Percentiles rank a stretch among this genome's conserved stretches.
Evolutionary conservation across 2,113 vertebrate genomes (phyloP).

Genomic region (Phrynosoma platyrhinos): DNA sequence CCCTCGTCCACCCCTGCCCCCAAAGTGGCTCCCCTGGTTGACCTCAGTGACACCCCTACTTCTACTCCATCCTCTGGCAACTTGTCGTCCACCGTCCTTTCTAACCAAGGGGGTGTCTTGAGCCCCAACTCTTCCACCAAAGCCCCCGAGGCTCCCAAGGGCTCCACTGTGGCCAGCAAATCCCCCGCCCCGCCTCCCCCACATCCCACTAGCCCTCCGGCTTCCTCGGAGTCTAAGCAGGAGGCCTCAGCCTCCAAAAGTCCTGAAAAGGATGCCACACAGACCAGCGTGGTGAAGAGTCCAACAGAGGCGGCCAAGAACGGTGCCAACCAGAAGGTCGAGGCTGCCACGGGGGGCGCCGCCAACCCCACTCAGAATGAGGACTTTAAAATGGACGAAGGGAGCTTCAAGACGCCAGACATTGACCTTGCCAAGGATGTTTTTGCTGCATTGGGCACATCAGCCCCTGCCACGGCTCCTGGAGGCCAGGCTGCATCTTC

Average conservation of each 20-base stretch:
- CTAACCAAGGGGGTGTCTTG: conserved; percentile 78
- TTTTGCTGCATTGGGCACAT: conserved; percentile 88
- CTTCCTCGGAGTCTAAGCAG: conserved; percentile 78
- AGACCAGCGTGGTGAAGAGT: conserved; percentile 79
- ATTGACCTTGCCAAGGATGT: conserved; percentile 93
- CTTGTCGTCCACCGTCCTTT: conserved; percentile 74
- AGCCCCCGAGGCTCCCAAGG: conserved; percentile 70
- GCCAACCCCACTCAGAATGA: conserved; percentile 84
- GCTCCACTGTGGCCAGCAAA: conserved; percentile 70
- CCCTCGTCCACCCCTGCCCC: conserved; percentile 79
- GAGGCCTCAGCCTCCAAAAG: conserved; percentile 77
- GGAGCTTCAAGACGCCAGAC: conserved; percentile 91
- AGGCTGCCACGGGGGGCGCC: conserved; percentile 78
- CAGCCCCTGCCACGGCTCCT: conserved; percentile 77
- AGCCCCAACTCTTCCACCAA: conserved; percentile 70
- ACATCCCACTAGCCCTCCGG: conserved; percentile 70
- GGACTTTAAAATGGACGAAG: conserved; percentile 94
- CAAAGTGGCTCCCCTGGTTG: conserved; percentile 88
- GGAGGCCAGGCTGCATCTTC: conserved; percentile 78
- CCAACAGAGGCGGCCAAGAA: conserved; percentile 73
- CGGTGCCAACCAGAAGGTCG: conserved; percentile 81
- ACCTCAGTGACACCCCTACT: conserved; percentile 84
- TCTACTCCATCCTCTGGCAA: conserved; percentile 72
- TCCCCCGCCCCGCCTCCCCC: conserved; percentile 64
- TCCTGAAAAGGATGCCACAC: conserved; percentile 81